These are phyloP conservation scores for Phymanthus crucifer DNA, from an alignment of 92 coral and sea anemone genomes.

Conservation along the genomic window DNA sequence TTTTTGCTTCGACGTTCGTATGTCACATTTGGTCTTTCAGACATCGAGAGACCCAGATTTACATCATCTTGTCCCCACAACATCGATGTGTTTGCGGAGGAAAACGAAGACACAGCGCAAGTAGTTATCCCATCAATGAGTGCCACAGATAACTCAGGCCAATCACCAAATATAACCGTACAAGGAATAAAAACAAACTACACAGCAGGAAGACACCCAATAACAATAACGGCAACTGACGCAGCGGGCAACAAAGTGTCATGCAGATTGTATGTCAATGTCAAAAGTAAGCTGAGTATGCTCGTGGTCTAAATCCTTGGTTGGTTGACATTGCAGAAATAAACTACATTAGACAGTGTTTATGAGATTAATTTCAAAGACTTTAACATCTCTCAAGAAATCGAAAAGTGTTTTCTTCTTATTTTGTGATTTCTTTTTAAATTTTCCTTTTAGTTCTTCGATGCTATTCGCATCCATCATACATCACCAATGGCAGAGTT, in stretches of 20 bases:
- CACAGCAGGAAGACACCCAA: slow-evolving; percentile 43
- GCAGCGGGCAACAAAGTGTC: slow-evolving; percentile 43
- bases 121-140: slow-evolving; percentile 51
- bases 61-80: slow-evolving; percentile 51
- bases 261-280: slow-evolving; percentile 48
- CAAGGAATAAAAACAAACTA: slow-evolving; percentile 33
- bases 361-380: no score
- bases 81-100: slow-evolving; percentile 44
- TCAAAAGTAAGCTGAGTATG: slow-evolving; percentile 50
- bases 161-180: slow-evolving; percentile 12
- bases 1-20: no score
- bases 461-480: slow-evolving; percentile 28
- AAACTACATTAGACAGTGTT: background rate
- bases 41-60: slow-evolving; percentile 54
- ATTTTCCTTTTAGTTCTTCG: slow-evolving; percentile 26
- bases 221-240: slow-evolving; percentile 53
- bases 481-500: slow-evolving; percentile 16
- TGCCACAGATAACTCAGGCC: slow-evolving; percentile 69
- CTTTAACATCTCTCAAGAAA: no score
- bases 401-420: background rate
- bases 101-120: slow-evolving; percentile 29
- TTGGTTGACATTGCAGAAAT: background rate
- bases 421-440: background rate
- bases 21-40: slow-evolving; percentile 2
- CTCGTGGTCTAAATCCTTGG: background rate